phyloP scores from a whole-genome alignment of 2,797 vertebrate genomes.

The Lophura swinhoii region DNA sequence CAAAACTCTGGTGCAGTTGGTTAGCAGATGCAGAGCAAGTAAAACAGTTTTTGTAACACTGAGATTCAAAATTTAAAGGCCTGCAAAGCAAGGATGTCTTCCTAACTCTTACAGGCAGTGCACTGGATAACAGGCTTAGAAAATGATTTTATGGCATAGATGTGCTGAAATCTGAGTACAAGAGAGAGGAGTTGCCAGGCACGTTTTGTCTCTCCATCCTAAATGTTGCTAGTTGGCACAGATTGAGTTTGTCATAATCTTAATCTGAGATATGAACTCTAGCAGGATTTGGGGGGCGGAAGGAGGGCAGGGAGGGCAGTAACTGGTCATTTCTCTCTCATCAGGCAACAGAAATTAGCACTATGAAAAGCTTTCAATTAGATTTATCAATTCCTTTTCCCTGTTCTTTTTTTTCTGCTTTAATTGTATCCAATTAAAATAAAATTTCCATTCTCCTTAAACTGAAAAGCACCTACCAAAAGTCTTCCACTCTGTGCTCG shows the following conservation, averaged over 20 bases:
- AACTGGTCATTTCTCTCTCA: background rate
- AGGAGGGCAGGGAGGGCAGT: background rate
- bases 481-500: background rate
- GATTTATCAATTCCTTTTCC: background rate
- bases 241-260: background rate
- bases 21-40: background rate
- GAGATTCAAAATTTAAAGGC: background rate
- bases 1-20: background rate
- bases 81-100: background rate
- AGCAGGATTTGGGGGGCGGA: background rate
- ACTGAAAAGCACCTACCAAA: background rate
- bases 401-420: background rate
- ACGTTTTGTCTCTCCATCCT: background rate
- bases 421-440: background rate
- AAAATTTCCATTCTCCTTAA: background rate
- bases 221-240: rapidly evolving
- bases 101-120: background rate
- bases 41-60: background rate
- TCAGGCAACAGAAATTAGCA: background rate
- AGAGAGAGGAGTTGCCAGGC: background rate
- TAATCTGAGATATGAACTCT: background rate
- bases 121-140: background rate
- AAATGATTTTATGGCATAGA: background rate
- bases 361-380: background rate
- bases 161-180: background rate